Percentiles rank a stretch among this genome's conserved stretches.
These are phyloP conservation scores for Carcinoscorpius rotundicauda DNA, from an alignment of 1,140 invertebrate genomes.

Conservation along the genomic window DNA sequence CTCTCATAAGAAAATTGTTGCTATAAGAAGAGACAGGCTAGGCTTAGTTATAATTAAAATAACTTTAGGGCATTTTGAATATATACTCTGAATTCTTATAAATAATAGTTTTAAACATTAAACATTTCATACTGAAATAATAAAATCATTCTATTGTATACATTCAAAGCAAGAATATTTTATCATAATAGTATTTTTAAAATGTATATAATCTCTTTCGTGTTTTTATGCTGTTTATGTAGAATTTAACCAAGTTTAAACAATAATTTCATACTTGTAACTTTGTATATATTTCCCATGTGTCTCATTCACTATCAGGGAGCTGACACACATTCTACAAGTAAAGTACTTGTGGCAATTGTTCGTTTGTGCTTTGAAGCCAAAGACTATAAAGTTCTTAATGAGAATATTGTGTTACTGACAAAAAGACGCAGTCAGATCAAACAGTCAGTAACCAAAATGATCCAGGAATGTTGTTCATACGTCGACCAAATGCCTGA, in stretches of 20 bases:
- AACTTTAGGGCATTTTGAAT: no score
- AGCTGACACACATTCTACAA: conserved; percentile 89
- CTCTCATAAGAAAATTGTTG: no score
- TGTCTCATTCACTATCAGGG: conserved; percentile 41
- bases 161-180: no score
- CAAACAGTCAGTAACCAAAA: conserved; percentile 90
- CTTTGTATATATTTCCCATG: no score
- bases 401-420: conserved; percentile 84
- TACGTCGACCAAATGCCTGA: conserved; percentile 90
- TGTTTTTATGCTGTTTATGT: neutral
- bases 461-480: conserved; percentile 93
- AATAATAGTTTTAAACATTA: neutral
- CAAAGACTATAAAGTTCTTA: conserved; percentile 82
- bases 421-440: conserved; percentile 91
- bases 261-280: no score
- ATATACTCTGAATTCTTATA: conserved; percentile 2
- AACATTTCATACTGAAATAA: conserved; percentile 1
- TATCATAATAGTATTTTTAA: neutral
- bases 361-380: conserved; percentile 89
- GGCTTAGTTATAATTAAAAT: no score
- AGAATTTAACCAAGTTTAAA: neutral
- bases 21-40: no score
- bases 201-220: neutral
- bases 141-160: no score
- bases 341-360: conserved; percentile 82